Evolutionary conservation across 2,113 vertebrate species (phyloP), one percentile per base, ranked within the genome.

Genomic region (Hepsetus odoe): DNA sequence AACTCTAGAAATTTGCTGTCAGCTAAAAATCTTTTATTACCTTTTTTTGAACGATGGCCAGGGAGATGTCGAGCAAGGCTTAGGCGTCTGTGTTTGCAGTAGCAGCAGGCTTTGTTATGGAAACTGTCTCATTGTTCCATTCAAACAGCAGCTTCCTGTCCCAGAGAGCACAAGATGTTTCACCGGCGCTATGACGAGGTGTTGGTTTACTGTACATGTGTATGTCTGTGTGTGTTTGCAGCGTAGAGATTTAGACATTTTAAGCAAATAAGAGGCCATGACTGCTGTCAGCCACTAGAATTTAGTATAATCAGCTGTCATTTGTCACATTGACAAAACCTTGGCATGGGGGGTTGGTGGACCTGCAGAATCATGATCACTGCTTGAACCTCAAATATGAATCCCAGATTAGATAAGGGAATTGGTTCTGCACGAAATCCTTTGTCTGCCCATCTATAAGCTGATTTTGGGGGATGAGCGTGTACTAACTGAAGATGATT

Each of bases 61-160:
- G 61, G 32, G 61, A 35, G 32, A 38, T n/a, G 61, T 55, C 24
- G 51, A 65, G 44, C 58, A n/a, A 49, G 6, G 26, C n/a, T 6
- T 64, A 44, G 71, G 8, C 6, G 13, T 4, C 32, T 26, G 33
- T 42, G 51, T 32, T n/a, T 61, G 68, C 51, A 58, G 69, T 71
- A 55, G 61, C 77, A 66, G 65, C 55, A n/a, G 46, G 40, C n/a
- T 79, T 78, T 66, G 72, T 75, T 72, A 56, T 66, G 76, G 81
- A 79, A 55, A 66, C 46, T 22, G 12, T 22, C 22, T 51, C 32
- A 76, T 76, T 81, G 73, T 76, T 80, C 53, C 20, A 53, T 58
- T 56, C 30, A 18, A 12, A 18, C 46, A 22, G 51, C 30, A 55
- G 67, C 35, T 51, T 82, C 67, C 72, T 69, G 77, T 56, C 44